A percentile compares a stretch with the other conserved stretches of the same genome.
These are phyloP conservation scores for Tetraodon nigroviridis DNA, from an alignment of 2,113 vertebrate species.

Conservation along the genomic window DNA sequence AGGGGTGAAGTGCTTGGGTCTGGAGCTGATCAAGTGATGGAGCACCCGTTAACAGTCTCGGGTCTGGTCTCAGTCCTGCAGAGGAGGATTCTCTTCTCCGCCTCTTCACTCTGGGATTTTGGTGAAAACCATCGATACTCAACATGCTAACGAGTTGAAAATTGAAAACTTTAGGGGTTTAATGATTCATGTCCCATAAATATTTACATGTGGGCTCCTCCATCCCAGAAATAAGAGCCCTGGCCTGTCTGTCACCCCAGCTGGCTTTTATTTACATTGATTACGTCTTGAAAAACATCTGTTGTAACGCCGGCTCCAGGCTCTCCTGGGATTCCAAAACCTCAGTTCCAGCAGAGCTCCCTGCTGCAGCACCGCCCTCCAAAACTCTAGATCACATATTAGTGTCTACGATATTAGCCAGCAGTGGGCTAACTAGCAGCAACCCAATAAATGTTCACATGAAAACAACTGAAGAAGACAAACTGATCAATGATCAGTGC, in stretches of 20 bases:
- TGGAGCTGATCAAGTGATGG: background rate
- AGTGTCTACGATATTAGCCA: background rate
- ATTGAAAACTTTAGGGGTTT: background rate
- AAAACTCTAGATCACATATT: slow-evolving; percentile 22
- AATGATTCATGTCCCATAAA: background rate
- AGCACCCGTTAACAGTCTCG: background rate
- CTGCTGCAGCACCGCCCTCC: slow-evolving; percentile 23
- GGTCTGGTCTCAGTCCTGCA: background rate
- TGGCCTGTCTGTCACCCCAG: slow-evolving; percentile 27
- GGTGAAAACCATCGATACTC: background rate
- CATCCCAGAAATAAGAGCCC: slow-evolving; percentile 18
- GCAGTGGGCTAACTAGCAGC: too few species aligned
- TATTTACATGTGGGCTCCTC: background rate
- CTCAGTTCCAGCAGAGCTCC: slow-evolving; percentile 41
- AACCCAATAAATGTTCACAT: too few species aligned
- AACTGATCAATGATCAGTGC: too few species aligned
- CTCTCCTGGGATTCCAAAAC: slow-evolving; percentile 39
- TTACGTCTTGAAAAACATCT: slow-evolving; percentile 48
- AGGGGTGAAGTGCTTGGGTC: background rate
- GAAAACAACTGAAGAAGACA: too few species aligned
- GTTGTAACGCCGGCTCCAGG: slow-evolving; percentile 27
- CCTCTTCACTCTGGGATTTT: background rate
- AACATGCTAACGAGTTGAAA: too few species aligned
- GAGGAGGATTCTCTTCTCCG: background rate
- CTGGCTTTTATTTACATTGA: slow-evolving; percentile 49